A percentile compares a stretch with the other conserved stretches of the same genome.
phyloP scores from a whole-genome alignment of 2,888 invertebrate genomes.

The Diploptera punctata region DNA sequence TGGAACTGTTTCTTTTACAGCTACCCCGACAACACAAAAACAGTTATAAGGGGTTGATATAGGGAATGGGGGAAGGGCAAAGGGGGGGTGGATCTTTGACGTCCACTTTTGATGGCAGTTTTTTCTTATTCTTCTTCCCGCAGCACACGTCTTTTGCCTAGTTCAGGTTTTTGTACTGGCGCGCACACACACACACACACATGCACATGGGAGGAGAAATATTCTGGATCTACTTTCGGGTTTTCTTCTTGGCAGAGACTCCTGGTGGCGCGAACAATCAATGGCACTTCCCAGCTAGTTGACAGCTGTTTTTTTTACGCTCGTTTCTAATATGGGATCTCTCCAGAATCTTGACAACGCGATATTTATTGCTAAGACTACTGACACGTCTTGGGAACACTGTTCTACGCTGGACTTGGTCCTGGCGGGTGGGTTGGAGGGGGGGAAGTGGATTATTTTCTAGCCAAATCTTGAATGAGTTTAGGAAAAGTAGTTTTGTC shows the following conservation, averaged over 20 bases:
- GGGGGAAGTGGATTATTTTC: not conserved
- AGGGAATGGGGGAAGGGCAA: slow-evolving; percentile 3
- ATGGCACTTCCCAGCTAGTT: not conserved
- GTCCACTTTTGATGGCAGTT: slow-evolving; percentile 26
- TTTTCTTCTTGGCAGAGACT: not conserved
- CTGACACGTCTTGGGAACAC: not conserved
- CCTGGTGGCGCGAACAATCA: not conserved
- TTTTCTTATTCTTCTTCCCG: not conserved
- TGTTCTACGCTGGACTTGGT: not conserved
- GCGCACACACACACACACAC: slow-evolving; percentile 4
- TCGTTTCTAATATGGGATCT: not conserved
- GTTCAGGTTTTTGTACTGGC: slow-evolving; percentile 4
- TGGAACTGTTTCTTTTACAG: not conserved
- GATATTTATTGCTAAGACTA: slow-evolving; percentile 8
- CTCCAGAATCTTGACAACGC: not conserved
- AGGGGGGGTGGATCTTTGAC: slow-evolving; percentile 13
- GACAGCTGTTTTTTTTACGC: slow-evolving; percentile 6
- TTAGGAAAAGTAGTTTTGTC: not conserved
- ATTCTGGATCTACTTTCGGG: not conserved
- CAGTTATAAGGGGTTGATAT: not conserved
- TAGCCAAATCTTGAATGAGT: not conserved
- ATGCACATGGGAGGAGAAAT: not conserved
- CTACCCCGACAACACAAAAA: slow-evolving; percentile 11
- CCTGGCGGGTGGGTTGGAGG: not conserved
- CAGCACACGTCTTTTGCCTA: slow-evolving; percentile 5